Evolutionary conservation across 2,113 vertebrate species (phyloP).

Genomic region (Dipodomys spectabilis): DNA sequence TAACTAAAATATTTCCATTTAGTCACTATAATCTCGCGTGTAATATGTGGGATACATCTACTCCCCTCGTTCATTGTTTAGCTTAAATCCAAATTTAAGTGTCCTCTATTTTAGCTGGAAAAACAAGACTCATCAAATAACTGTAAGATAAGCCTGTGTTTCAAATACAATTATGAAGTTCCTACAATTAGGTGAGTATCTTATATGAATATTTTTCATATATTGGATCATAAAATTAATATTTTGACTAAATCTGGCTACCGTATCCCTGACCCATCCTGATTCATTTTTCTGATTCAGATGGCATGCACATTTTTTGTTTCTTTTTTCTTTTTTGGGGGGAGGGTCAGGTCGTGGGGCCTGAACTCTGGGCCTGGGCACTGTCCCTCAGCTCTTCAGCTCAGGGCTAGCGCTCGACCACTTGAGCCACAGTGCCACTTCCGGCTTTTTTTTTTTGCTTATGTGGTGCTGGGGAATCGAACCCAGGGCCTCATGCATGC

Average conservation of each 20-base stretch:
- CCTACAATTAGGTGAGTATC: neutral
- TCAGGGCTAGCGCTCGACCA: too few species aligned
- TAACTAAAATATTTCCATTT: neutral
- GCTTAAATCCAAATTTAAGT: constrained; percentile 6
- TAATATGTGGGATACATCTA: neutral
- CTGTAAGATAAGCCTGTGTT: neutral
- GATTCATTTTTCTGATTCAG: neutral
- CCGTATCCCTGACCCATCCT: neutral
- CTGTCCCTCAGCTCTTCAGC: too few species aligned
- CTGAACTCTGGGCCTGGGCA: too few species aligned
- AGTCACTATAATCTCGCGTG: neutral
- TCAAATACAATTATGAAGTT: constrained; percentile 20
- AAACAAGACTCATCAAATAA: neutral
- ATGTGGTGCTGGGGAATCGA: too few species aligned
- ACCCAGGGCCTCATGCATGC: too few species aligned
- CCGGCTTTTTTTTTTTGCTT: too few species aligned
- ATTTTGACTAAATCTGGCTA: neutral
- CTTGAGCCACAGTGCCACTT: too few species aligned
- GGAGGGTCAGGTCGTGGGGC: too few species aligned
- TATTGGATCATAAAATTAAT: neutral
- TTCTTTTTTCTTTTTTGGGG: too few species aligned
- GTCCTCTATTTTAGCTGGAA: neutral
- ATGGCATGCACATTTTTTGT: neutral
- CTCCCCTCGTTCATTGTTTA: neutral
- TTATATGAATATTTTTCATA: neutral